Evolutionary conservation across 2,113 vertebrate species (phyloP), one percentile per base, ranked within the genome.

Genomic region (Capra hircus): DNA sequence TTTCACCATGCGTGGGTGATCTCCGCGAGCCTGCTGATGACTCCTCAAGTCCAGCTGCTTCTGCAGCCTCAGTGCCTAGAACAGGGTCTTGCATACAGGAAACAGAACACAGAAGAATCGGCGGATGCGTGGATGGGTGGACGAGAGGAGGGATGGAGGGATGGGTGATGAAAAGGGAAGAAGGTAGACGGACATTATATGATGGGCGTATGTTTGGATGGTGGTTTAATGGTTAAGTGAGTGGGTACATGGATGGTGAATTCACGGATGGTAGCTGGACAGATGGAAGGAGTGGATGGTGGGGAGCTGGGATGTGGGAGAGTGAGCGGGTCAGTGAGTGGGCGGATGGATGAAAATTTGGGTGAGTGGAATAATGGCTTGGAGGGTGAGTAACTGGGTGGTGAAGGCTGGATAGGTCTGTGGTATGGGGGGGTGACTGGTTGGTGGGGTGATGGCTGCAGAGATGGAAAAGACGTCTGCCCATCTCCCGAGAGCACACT

Each of bases 1-100:
- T 33, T 30, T 17, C 28, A 3, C n/a, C 8, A 33, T 12, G 30
- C 12, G 4, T 5, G 0, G 13, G 57, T 36, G 55, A 25, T 23
- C 45, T 60, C 64, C 6, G 1, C 10, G 4, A 71, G 33, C 23
- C 15, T 43, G 17, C 27, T 2, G 27, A 43, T 27, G 92, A 19
- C 6, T 2, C 2, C 52, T 62, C 55, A 36, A 57, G 28, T 25
- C 25, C 16, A 5, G 1, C n/a, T 40, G 15, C 28, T n/a, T 82
- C 52, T 78, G 60, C n/a, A n/a, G 55, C 90, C 36, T 71, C 33
- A 33, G 67, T 45, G 59, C 40, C 67, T 14, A 21, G 17, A 36
- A 53, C 1, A 55, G 48, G 28, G 33, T 40, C 50, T 90, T 64
- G 11, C 25, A 45, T 28, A 6, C 11, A 50, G 48, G 62, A 92